phyloP scores from a whole-genome alignment of 64 coral and sea anemone species.

The Dendronephthya gigantea region DNA sequence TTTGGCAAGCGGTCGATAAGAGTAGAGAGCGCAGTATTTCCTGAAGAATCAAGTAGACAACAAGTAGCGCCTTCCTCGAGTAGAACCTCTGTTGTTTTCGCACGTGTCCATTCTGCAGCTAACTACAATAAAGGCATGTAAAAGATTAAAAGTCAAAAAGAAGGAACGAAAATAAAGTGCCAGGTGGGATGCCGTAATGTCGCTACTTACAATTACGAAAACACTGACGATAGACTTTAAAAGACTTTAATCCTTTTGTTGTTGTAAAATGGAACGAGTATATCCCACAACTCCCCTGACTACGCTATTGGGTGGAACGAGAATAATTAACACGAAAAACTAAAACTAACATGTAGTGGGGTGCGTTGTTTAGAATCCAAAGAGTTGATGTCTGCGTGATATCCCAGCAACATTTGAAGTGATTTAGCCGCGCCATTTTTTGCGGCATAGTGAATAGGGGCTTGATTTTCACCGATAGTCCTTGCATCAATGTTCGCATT shows the following conservation, averaged over 20 bases:
- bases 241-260: too few species aligned
- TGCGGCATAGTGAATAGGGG: not conserved
- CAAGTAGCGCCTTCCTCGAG: not conserved
- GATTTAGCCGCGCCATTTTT: not conserved
- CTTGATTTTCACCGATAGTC: not conserved
- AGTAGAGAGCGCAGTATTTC: not conserved
- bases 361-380: constrained; percentile 6
- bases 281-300: too few species aligned
- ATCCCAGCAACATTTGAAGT: not conserved
- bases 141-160: not conserved
- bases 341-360: not conserved
- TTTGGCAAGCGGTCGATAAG: not conserved
- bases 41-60: not conserved
- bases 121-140: not conserved
- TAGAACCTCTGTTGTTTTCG: not conserved
- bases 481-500: not conserved
- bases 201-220: too few species aligned
- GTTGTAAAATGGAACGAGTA: too few species aligned
- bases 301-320: too few species aligned
- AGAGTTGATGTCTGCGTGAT: not conserved
- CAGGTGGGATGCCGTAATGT: too few species aligned
- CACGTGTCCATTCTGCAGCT: not conserved
- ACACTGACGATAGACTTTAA: too few species aligned
- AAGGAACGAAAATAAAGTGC: too few species aligned
- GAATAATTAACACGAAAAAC: not conserved